Conservation (phyloP, 2,113 vertebrate genomes). For the Muntiacus reevesi region DNA sequence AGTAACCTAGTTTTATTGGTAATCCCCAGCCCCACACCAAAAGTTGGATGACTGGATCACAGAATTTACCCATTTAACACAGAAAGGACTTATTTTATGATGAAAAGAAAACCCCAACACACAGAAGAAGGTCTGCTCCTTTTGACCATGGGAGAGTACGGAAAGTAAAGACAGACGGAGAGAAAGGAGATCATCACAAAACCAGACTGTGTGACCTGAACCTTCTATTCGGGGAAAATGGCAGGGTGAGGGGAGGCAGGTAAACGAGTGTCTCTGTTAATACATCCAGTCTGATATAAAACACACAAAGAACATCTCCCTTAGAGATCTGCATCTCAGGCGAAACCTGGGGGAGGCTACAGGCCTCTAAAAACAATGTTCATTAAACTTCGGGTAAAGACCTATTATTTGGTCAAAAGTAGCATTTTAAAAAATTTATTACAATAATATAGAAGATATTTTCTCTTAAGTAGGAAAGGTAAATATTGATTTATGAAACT, state of each 20-base stretch:
- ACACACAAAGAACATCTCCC: neutral
- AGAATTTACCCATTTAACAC: neutral
- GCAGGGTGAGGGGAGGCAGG: accelerated
- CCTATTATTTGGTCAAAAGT: neutral
- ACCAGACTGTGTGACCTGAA: neutral
- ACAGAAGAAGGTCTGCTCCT: neutral
- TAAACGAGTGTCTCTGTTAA: neutral
- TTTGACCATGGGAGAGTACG: neutral
- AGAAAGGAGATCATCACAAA: neutral
- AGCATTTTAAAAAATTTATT: neutral
- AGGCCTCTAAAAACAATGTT: neutral
- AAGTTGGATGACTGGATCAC: neutral
- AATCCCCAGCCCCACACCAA: neutral
- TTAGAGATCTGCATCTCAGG: neutral
- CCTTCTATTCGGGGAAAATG: neutral
- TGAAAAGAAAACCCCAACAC: neutral
- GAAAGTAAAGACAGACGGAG: neutral
- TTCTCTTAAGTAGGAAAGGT: neutral
- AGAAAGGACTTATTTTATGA: neutral
- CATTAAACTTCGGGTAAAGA: neutral
- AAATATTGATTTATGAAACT: neutral
- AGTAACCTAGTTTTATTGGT: neutral
- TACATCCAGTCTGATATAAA: neutral
- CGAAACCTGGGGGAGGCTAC: neutral
- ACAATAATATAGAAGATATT: neutral